phyloP scores from a whole-genome alignment of 2,113 vertebrate genomes.

The Neodon shergylaensis region DNA sequence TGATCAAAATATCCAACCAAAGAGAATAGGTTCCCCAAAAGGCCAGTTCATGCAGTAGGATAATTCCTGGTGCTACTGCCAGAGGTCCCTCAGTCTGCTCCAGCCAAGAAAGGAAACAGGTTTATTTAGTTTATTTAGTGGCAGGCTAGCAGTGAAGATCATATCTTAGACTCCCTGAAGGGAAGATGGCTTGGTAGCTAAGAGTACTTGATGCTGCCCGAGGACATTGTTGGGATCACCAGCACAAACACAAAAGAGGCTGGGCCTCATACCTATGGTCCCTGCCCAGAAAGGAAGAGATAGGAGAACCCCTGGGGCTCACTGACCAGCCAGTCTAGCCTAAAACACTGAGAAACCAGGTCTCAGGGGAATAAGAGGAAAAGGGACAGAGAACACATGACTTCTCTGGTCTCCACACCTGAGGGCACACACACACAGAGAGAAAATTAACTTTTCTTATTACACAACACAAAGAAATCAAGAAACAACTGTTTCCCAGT shows the following conservation, averaged over 20 bases:
- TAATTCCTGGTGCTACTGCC: too few relatives aligned
- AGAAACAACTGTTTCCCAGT: neutral
- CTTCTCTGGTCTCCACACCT: neutral
- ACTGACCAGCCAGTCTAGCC: neutral
- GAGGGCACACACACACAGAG: neutral
- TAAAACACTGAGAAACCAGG: neutral
- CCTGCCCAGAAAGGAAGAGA: neutral
- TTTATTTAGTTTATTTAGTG: neutral
- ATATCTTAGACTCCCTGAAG: neutral
- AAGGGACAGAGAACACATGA: neutral
- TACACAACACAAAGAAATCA: slow-evolving; percentile 37
- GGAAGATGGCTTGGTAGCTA: neutral
- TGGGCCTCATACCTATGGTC: neutral
- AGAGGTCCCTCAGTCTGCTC: too few relatives aligned
- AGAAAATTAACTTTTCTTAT: slow-evolving; percentile 15
- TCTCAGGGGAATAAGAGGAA: neutral
- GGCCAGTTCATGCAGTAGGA: too few relatives aligned
- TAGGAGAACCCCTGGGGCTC: neutral
- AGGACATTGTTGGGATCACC: neutral
- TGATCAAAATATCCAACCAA: too few relatives aligned
- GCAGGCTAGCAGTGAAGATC: neutral
- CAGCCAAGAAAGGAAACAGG: neutral
- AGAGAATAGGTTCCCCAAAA: too few relatives aligned
- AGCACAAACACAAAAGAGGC: neutral
- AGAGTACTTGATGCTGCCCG: neutral